Evolutionary conservation across 2,797 vertebrate species (phyloP), one percentile per base, ranked within the genome.

Genomic region (Acipenser transmontanus): DNA sequence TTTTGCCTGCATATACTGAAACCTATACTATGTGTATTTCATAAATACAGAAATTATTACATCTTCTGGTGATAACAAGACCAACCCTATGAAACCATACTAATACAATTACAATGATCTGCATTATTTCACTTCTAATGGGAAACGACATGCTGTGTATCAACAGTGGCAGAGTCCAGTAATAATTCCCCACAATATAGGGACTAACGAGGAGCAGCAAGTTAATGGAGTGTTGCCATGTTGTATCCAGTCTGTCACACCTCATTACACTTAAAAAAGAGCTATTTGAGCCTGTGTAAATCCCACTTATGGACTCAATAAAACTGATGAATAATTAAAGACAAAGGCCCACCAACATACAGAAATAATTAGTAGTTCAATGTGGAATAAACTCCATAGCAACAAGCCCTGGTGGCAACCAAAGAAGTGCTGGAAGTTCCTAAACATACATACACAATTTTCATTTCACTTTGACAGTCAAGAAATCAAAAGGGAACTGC

Each of bases 191-290:
- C 60, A 61, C 6, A 61, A 34, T 51, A 63, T 62, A 74, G 82
- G 71, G 81, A 81, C 77, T 81, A 77, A 77, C 10, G 73, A 68
- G 74, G 78, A 75, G 78, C 76, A 74, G 71, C 70, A 72, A 84
- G 77, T 79, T 85, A 85, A 87, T 76, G 82, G 77, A 14, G 78
- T 76, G 72, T 59, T 20, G 75, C 81, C 82, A 82, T 80, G 81
- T 83, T 81, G 77, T 82, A 80, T 74, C 70, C 73, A 69, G 76
- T 73, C 77, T 73, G 78, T 81, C 82, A 85, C 8, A 78, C 78
- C 83, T 85, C 84, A 78, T 88, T 85, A 85, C 75, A 81, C 76
- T 79, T 84, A 81, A 85, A 81, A 34, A 4, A 81, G 83, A 85
- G 77, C 84, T 83, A 85, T 79, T 69, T 1, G 64, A 83, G 81